Base-by-base conservation (phyloP, 2,797 vertebrate species). In the Peromyscus aztecus region DNA sequence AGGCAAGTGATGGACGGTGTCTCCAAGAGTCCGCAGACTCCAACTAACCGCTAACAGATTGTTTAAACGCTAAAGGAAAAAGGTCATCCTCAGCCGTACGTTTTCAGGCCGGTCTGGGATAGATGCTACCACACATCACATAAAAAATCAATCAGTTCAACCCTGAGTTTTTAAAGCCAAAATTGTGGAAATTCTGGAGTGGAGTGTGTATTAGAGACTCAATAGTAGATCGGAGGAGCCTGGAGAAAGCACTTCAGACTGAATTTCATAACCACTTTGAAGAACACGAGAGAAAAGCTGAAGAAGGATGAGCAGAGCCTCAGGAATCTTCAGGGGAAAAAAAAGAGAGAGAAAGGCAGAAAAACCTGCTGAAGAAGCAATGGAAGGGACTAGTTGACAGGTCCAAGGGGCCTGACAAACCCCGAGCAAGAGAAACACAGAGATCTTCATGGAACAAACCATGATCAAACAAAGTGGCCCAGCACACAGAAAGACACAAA, bases 1-100 rank as follows among this genome's bases (percentile, higher is more conserved):
- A 0, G 0, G 27, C 34, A 1, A 8, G 0, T 0, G 5, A 0
- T 0, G 2, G 34, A 13, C 1, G 1, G 16, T 2, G 4, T 10
- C 23, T 2, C 34, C 2, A 13, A 23, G 17, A 0, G 21, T 7
- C 57, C 31, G 0, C 46, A 57, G 40, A 6, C 80, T 6, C 29
- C 67, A 23, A 6, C 13, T n/a, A 24, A 77, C 21, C 17, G 24
- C 73, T n/a, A 12, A 37, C 31, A 43, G 29, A 16, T 16, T 17
- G 34, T 24, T n/a, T 19, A 52, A 90, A 80, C 34, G n/a, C 34
- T 29, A 6, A 90, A 29, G 43, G 29, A 61, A n/a, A 24, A 73
- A 57, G 67, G 23, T 6, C n/a, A 86, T 57, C 52, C 34, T 57
- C 9, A 23, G 49, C 49, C 21, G 1, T n/a, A 13, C 57, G 55